Base-by-base conservation (phyloP, 2,888 invertebrate species). In the Eilema depressum region DNA sequence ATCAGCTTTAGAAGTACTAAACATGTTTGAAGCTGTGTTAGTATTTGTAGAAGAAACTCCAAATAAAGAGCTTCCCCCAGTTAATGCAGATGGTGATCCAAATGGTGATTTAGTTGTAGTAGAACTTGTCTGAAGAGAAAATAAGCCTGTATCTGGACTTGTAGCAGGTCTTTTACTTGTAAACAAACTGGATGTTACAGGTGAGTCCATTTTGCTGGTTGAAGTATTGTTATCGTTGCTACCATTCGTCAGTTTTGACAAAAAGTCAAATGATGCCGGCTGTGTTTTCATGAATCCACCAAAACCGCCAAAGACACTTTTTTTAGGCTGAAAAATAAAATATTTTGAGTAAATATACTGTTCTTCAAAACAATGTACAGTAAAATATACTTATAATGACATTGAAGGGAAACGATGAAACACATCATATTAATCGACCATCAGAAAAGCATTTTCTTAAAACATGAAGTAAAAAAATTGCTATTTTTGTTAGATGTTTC, bases 271-370 rank as follows among this genome's bases (percentile, higher is more conserved):
- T 61, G 96, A 91, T 70, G 95, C 80, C 68, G 95, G 92, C 74
- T 91, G 87, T 59, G 96, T 82, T 89, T 96, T 96, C 75, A 95
- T 89, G 83, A 97, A 97, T 70, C 97, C 97, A 73, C 96, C 95
- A 91, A 98, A 98, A 63, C 96, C 96, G 85, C 96, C 96, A 88
- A 98, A 98, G 53, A 96, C 96, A 89, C 96, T 96, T 88, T 96
- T 96, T 68, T 93, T 93, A 14, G 83, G 71, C 95, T 95, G 92
- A 73, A 95, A 68, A 66, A 75, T 53, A 64, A n/a, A 62, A 57
- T 37, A n/a, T n/a, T 1, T 53, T 53, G 7, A n/a, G 7, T 53
- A 10, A 53, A 53, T 20, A 53, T n/a, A 17, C 47, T n/a, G 8
- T n/a, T n/a, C 10, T n/a, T 20, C 7, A 53, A 53, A n/a, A n/a